A percentile compares a stretch with the other conserved stretches of the same genome.
Conservation (phyloP, 2,888 invertebrate genomes). For the Micoletzkya japonica region DNA sequence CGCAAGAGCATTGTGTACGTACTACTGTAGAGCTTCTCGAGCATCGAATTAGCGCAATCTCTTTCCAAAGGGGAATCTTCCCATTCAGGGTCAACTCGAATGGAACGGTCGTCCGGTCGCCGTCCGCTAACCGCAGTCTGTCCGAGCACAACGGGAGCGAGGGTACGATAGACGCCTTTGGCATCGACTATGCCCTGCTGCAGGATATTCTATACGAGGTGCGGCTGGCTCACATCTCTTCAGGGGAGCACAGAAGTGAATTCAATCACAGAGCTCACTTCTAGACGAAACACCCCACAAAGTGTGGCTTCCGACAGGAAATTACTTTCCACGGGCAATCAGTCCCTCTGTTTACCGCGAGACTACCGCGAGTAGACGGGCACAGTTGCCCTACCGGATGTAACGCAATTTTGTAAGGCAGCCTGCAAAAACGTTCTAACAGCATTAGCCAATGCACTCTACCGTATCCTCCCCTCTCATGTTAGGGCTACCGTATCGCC, state of each 20-base stretch:
- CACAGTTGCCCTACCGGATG: no score
- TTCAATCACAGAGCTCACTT: no score
- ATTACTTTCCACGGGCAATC: neutral
- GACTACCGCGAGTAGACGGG: no score
- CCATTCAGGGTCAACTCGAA: constrained; percentile 14
- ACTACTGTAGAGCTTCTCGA: no score
- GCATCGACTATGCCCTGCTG: constrained; percentile 43
- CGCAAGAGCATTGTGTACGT: constrained; percentile 1
- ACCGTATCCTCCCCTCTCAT: neutral
- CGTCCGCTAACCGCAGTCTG: neutral
- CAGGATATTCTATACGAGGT: constrained; percentile 51
- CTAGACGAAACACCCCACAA: no score
- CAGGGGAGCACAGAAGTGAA: neutral
- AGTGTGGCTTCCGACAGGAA: no score
- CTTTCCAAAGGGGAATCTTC: neutral
- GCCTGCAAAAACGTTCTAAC: neutral
- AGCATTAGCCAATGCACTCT: neutral
- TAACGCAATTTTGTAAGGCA: neutral
- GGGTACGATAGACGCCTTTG: neutral
- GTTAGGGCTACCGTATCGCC: constrained; percentile 45
- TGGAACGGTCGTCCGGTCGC: constrained; percentile 23
- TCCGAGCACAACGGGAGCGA: no score
- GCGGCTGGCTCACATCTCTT: neutral
- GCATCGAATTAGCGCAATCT: no score
- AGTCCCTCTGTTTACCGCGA: neutral